Base-by-base conservation (phyloP, 2,888 invertebrate genomes). In the Dermolepida albohirtum region DNA sequence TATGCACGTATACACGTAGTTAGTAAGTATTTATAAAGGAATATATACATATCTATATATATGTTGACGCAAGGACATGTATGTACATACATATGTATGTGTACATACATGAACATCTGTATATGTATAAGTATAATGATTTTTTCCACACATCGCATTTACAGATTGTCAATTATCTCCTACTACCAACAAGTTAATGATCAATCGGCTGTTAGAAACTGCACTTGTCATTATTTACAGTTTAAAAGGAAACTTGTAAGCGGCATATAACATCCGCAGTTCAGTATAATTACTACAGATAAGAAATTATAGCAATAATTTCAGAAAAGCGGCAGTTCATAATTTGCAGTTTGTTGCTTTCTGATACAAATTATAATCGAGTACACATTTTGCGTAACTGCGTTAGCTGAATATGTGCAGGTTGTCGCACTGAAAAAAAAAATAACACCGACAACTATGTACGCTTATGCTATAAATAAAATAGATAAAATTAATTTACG, bases 251-350 rank as follows among this genome's bases (percentile, higher is more conserved):
- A 66, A 66, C 66, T 66, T 59, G 66, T 51, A 66, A 55, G 57
- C 50, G 49, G 64, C 63, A 47, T 39, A 68, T 64, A 68, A 68
- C 68, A 68, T 68, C 68, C 68, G 68, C 64, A 66, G 59, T 51
- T 59, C 55, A 57, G 62, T 64, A 68, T 68, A 68, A 68, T 68
- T 68, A 64, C 68, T 16, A 54, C 44, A 64, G 68, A 68, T 63
- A 68, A 68, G 64, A 64, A 68, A 68, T 68, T 64, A 64, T 68
- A 54, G 68, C 64, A 68, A 68, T 68, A 63, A 68, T 55, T 64
- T 68, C 64, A 63, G 68, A 68, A 63, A 68, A 68, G 54, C 52
- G 63, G 44, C 49, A 64, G 63, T 68, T 68, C 47, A 47, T 65
- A 65, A 65, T 65, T 65, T 65, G 65, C 65, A 54, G 54, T 65